Conservation (phyloP, 2,113 vertebrate species). For the Catharus fuscescens region DNA sequence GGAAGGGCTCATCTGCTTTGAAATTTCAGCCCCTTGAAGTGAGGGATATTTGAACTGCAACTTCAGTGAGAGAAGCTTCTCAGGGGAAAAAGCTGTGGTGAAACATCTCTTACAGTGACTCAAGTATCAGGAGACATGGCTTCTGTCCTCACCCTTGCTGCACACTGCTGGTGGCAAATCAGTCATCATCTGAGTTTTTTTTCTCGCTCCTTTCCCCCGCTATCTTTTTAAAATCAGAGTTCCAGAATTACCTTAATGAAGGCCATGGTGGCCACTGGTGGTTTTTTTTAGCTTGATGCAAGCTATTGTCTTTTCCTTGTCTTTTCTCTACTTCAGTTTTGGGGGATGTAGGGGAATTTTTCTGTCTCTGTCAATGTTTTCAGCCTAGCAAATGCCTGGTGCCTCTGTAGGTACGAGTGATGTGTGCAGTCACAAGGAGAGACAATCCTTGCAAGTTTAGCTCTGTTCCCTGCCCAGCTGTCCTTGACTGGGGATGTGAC, state of each 20-base stretch:
- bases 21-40: background rate
- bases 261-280: background rate
- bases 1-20: background rate
- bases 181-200: background rate
- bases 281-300: background rate
- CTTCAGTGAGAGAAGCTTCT: background rate
- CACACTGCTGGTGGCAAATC: background rate
- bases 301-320: background rate
- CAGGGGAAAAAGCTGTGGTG: background rate
- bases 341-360: background rate
- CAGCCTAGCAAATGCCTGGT: background rate
- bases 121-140: background rate
- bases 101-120: background rate
- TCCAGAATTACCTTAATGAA: background rate
- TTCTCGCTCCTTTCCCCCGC: background rate
- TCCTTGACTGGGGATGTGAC: background rate
- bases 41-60: background rate
- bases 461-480: background rate
- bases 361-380: background rate
- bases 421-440: background rate
- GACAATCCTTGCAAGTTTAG: background rate
- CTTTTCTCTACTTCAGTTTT: background rate
- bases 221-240: background rate
- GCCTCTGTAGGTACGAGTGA: rapidly evolving
- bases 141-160: background rate